phyloP scores from a whole-genome alignment of 2,888 invertebrate genomes.

The Nysson spinosus region DNA sequence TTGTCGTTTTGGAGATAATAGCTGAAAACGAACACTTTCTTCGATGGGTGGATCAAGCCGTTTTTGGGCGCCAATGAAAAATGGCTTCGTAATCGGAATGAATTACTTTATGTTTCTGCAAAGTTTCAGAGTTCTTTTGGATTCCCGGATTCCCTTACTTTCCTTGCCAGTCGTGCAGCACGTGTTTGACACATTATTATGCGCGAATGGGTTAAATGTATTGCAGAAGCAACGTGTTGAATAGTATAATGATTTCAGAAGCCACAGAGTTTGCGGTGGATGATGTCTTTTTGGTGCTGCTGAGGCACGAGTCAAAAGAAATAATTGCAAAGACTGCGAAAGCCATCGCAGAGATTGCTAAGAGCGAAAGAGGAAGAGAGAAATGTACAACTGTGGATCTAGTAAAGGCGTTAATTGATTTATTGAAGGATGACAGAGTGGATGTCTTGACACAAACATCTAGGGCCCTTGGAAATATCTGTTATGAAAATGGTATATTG shows the following conservation, averaged over 20 bases:
- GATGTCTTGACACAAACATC: conserved; percentile 86
- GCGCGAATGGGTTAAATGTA: too few relatives aligned
- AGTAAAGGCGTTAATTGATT: conserved; percentile 80
- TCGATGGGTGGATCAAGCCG: too few relatives aligned
- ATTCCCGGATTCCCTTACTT: too few relatives aligned
- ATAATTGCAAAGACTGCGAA: conserved; percentile 80
- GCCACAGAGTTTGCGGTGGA: conserved; percentile 58
- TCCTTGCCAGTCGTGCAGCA: too few relatives aligned
- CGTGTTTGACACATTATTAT: too few relatives aligned
- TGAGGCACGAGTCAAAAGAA: conserved; percentile 61
- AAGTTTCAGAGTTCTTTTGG: too few relatives aligned
- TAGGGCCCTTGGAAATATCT: conserved; percentile 92
- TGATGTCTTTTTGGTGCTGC: conserved; percentile 64
- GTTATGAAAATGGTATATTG: conserved; percentile 92
- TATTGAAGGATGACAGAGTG: conserved; percentile 78
- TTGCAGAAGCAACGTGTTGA: not conserved
- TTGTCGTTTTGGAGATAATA: too few relatives aligned
- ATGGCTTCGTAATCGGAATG: too few relatives aligned
- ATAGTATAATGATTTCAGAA: conserved; percentile 49
- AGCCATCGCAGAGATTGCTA: conserved; percentile 89
- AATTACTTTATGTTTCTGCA: too few relatives aligned
- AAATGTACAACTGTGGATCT: conserved; percentile 83
- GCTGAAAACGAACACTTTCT: too few relatives aligned
- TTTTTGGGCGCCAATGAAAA: too few relatives aligned
- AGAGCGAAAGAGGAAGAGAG: conserved; percentile 86